Base-by-base conservation (phyloP, 2,888 invertebrate species). In the Cancer borealis region DNA sequence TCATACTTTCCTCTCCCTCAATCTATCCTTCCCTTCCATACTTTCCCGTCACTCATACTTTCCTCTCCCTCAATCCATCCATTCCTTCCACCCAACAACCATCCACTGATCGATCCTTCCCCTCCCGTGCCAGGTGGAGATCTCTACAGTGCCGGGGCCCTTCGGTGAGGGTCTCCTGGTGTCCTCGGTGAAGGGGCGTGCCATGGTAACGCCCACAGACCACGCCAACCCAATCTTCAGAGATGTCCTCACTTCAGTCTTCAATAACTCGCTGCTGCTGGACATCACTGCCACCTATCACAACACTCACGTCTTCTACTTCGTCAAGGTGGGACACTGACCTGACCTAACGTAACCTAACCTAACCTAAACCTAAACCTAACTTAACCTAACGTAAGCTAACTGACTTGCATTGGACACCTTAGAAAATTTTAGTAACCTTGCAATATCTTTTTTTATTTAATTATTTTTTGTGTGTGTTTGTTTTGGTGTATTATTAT, bases 161-260 rank as follows among this genome's bases (percentile, higher is more conserved):
- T 98, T 99, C 96, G 99, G 99, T 60, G 96, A 98, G 60, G 97
- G 97, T 14, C 97, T 99, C 3, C 98, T 99, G 0, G 98, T 99
- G 96, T 99, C 99, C 66, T 96, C 98, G 49, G 97, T 97, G n/a
- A 98, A 99, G 96, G 97, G 99, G 3, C 98, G 99, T 0, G 98
- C 12, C 97, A 98, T 96, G 98, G 98, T 60, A 98, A 98, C 45
- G 98, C 98, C 98, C 96, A 98, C 98, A 17, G 98, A 98, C 0
- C 98, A 98, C 0, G 98, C 99, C 0, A 98, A 99, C 96, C 98
- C 98, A 54, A 99, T 99, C 96, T 98, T 98, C 96, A 97, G 98
- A 60, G 99, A 99, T 96, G 99, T 99, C 3, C 98, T 99, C 96
- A 99, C 98, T 3, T 98, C 98, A 0, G 98, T 99, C 6, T 98